Conservation (phyloP, 2,797 vertebrate genomes). For the Tympanoctomys barrerae region DNA sequence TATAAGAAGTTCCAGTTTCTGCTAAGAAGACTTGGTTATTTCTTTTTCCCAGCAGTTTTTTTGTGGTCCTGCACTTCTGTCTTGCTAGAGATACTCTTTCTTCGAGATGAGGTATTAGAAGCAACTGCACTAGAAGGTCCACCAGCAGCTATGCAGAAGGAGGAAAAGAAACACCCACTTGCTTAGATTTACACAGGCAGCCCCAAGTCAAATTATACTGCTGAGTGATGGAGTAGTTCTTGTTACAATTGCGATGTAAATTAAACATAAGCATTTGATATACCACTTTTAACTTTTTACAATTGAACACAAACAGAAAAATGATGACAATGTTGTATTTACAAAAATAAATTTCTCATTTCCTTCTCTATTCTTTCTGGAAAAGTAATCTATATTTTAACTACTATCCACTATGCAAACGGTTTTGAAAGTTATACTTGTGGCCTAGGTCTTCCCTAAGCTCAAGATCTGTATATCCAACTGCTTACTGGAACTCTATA, state of each 20-base stretch:
- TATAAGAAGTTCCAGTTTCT: conserved; percentile 78
- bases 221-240: neutral
- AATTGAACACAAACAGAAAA: conserved; percentile 47
- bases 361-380: neutral
- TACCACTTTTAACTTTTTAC: conserved; percentile 52
- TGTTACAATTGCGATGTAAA: neutral
- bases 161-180: neutral
- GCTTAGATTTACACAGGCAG: conserved; percentile 52
- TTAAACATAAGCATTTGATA: conserved; percentile 20
- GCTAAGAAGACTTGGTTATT: conserved; percentile 80
- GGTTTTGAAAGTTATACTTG: conserved; percentile 8
- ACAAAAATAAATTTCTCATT: conserved; percentile 40
- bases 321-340: neutral
- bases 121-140: conserved; percentile 78
- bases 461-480: neutral
- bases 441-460: neutral
- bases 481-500: neutral
- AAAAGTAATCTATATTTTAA: conserved; percentile 46
- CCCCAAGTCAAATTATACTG: neutral
- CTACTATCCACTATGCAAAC: neutral
- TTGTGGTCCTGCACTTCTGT: conserved; percentile 62
- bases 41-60: conserved; percentile 81
- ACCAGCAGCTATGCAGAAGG: conserved; percentile 81
- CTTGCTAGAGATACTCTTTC: conserved; percentile 71
- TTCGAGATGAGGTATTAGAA: conserved; percentile 74